Evolutionary conservation across 2,797 vertebrate species (phyloP).

Genomic region (Gymnothorax reevesii): DNA sequence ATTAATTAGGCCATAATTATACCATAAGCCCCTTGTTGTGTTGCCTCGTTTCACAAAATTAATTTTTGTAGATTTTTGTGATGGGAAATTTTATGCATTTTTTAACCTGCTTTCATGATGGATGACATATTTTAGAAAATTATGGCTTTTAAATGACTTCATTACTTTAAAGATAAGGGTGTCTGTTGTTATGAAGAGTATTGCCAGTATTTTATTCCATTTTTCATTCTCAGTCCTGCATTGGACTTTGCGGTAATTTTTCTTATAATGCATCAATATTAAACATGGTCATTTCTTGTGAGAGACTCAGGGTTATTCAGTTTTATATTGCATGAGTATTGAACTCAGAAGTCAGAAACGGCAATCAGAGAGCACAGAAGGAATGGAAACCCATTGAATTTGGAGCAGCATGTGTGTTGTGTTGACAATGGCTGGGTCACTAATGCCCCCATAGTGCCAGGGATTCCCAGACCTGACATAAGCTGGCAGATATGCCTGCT

Average conservation of each 20-base stretch:
- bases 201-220: not conserved
- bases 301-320: not conserved
- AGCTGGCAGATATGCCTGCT: not conserved
- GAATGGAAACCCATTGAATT: not conserved
- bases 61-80: not conserved
- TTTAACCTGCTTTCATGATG: not conserved
- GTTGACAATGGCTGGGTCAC: not conserved
- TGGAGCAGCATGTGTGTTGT: not conserved
- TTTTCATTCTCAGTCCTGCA: not conserved
- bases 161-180: not conserved
- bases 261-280: not conserved
- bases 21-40: not conserved
- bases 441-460: not conserved
- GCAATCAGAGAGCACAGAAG: not conserved
- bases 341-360: not conserved
- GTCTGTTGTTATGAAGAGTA: not conserved
- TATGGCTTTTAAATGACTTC: too few relatives aligned
- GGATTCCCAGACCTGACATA: not conserved
- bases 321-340: not conserved
- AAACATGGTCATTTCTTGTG: not conserved
- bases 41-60: not conserved
- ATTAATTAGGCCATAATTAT: not conserved
- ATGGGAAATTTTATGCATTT: not conserved
- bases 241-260: not conserved
- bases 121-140: not conserved